Conservation (phyloP, 2,888 invertebrate genomes). For the Xylota segnis region DNA sequence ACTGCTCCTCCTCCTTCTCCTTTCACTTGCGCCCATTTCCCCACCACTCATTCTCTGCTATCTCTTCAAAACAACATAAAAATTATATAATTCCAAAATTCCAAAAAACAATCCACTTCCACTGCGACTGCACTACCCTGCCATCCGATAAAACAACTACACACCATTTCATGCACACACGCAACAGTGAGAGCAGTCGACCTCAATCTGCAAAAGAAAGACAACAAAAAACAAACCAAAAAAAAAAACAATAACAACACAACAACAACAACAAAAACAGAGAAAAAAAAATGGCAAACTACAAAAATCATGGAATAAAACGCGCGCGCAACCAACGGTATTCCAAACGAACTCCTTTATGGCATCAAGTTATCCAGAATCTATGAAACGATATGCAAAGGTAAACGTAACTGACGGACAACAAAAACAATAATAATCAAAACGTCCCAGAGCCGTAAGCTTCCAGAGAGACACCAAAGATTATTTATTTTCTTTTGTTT, state of each 20-base stretch:
- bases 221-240: constrained; percentile 35
- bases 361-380: neutral
- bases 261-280: constrained; percentile 18
- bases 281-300: constrained; percentile 60
- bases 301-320: constrained; percentile 38
- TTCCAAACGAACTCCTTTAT: constrained; percentile 67
- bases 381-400: constrained; percentile 16
- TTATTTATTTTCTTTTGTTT: constrained; percentile 69
- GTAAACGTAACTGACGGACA: constrained; percentile 48
- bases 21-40: constrained; percentile 25
- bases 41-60: neutral
- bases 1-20: constrained; percentile 5
- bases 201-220: constrained; percentile 69
- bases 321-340: constrained; percentile 71
- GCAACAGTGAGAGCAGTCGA: constrained; percentile 73
- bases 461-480: too few relatives aligned
- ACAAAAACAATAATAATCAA: constrained; percentile 69
- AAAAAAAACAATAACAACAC: constrained; percentile 23
- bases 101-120: constrained; percentile 68
- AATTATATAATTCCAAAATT: constrained; percentile 75
- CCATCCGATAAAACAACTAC: constrained; percentile 1
- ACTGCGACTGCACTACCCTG: constrained; percentile 22
- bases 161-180: constrained; percentile 48
- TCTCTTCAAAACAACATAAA: constrained; percentile 45
- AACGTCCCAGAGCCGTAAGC: too few relatives aligned